These are phyloP conservation scores for Synanthedon vespiformis DNA, from an alignment of 2,888 invertebrate genomes.

Conservation along the genomic window DNA sequence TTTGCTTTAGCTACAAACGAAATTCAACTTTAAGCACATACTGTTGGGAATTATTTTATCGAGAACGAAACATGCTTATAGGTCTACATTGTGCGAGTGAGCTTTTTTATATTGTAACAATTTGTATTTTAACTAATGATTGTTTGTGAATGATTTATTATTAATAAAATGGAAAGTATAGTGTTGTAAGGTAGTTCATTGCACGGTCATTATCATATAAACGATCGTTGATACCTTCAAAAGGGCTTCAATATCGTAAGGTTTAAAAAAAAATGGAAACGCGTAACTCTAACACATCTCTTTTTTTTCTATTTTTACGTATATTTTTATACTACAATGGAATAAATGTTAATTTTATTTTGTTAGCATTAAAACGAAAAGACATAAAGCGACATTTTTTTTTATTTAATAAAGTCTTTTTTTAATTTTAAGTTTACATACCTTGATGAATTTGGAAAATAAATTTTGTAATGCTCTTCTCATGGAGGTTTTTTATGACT, in stretches of 20 bases:
- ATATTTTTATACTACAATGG: constrained; percentile 68
- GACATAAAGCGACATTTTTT: constrained; percentile 61
- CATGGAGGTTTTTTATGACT: constrained; percentile 28
- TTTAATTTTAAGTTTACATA: constrained; percentile 17
- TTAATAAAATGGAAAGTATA: too few species aligned
- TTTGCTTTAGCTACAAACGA: too few species aligned
- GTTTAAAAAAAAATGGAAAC: neutral
- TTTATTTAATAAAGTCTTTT: constrained; percentile 37
- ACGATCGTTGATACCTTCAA: neutral
- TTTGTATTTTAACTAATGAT: too few species aligned
- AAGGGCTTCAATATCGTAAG: neutral
- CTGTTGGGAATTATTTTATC: too few species aligned
- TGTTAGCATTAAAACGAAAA: constrained; percentile 70
- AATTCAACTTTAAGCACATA: too few species aligned
- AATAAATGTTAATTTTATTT: constrained; percentile 69
- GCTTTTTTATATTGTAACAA: too few species aligned
- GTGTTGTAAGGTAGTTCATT: neutral
- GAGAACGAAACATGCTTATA: too few species aligned
- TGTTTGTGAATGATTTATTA: too few species aligned
- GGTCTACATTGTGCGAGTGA: too few species aligned
- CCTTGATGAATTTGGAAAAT: constrained; percentile 54
- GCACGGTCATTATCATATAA: neutral
- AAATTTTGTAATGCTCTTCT: constrained; percentile 66
- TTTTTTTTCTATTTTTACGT: constrained; percentile 60
- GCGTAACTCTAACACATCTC: constrained; percentile 29